Evolutionary conservation across 2,113 vertebrate genomes (phyloP), one percentile per base, ranked within the genome.

Genomic region (Spermophilus dauricus): DNA sequence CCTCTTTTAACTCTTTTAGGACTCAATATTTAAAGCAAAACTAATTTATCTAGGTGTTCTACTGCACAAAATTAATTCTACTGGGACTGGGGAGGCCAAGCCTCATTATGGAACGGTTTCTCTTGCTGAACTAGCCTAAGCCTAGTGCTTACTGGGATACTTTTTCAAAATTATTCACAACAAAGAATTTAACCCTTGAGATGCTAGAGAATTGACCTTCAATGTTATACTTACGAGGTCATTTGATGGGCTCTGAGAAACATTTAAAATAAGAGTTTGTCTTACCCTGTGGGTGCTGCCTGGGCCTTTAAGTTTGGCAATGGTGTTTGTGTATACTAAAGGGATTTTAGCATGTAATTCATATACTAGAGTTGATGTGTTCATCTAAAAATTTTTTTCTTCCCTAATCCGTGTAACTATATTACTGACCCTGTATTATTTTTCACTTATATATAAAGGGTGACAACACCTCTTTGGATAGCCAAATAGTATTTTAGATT

Each of bases 21-120:
- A 98, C 83, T 98, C 98, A 98, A 98, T 99, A 98, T 98, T 98
- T 97, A 96, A 98, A 98, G 96, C 94, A 98, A 98, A 98, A 98
- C 98, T 98, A 98, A 98, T 99, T 98, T 98, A 98, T 98, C 96
- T 98, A 98, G 97, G 96, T 98, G 98, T 98, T 99, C 97, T 92
- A 84, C 28, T 4, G 95, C 94, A 96, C 97, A 95, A 98, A 97
- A 98, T 99, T 98, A 98, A 98, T 98, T 98, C 98, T 98, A 18
- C 67, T 75, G 98, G 96, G 98, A 98, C 91, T 95, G 83, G 56
- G 22, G 96, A 98, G 97, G 97, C 94, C 92, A 97, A 75, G 93
- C 81, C 97, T 98, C 94, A 95, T 94, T 98, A 95, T 89, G 93
- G 92, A 97, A 81, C 70, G 22, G 77, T 91, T 91, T 87, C 91